Evolutionary conservation across 2,797 vertebrate species (phyloP), one percentile per base, ranked within the genome.

Genomic region (Epinephelus awoara): DNA sequence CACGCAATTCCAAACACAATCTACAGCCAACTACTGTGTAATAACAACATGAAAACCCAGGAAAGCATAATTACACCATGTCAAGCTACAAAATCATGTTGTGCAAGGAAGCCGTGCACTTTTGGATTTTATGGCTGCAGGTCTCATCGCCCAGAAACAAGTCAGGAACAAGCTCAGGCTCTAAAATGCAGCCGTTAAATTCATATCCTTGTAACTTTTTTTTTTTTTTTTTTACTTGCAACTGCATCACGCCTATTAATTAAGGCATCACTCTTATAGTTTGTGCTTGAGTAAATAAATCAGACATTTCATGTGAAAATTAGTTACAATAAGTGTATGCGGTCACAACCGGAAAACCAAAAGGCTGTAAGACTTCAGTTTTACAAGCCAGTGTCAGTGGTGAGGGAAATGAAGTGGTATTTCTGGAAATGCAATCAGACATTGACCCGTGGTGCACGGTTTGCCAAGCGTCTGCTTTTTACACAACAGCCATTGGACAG

Each of bases 341-440:
- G 85, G 86, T 81, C 66, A 68, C 55, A 75, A 63, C 52, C 12
- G 69, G 59, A 84, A 90, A 90, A 83, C 77, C 83, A 83, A 69
- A 74, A 67, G 46, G 56, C 25, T 66, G 75, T 87, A 75, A 64
- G 5, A 66, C 71, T 75, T 69, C 34, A 27, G 52, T 74, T 88
- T 90, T 84, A 91, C 82, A 84, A 84, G 85, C 25, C 61, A 70
- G 78, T 56, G 65, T 82, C 34, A 77, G 75, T 23, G 56, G 67
- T 11, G 61, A 77, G 67, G 64, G 65, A 82, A 86, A 86, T 66
- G 8, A 83, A 87, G 73, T 57, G 68, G 50, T 79, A 40, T 78
- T 75, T 88, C 82, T 90, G 86, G 79, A 89, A 91, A 91, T 78
- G 76, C 57, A 76, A 84, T 93, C 88, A 88, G 47, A 42, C 14